Conservation (phyloP, 1,140 invertebrate species). For the Drosophila nigromelanica region DNA sequence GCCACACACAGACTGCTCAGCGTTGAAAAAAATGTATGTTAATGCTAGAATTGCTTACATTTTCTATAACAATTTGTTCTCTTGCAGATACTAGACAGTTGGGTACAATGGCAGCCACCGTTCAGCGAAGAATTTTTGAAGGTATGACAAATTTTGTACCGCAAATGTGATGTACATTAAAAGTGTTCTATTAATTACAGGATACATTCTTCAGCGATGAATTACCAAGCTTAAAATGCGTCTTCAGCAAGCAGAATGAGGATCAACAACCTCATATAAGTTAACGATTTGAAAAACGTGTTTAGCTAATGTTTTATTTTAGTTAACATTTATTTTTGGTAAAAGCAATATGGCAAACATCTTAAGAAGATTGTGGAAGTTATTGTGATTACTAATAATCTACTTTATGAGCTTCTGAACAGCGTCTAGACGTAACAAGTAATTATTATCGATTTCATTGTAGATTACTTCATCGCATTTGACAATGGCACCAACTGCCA, state of each 20-base stretch:
- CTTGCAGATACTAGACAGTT: constrained; percentile 24
- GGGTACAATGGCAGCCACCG: constrained; percentile 38
- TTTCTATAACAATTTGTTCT: not conserved
- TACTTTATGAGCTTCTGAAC: constrained; percentile 2
- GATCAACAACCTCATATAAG: not conserved
- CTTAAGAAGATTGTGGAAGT: not conserved
- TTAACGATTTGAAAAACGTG: not conserved
- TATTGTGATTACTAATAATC: not conserved
- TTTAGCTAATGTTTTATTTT: not conserved
- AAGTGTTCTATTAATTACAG: constrained; percentile 19
- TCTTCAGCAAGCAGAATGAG: constrained; percentile 27
- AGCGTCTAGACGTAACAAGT: constrained; percentile 38
- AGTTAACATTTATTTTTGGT: constrained; percentile 16
- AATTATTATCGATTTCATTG: constrained; percentile 35
- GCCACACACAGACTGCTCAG: not conserved
- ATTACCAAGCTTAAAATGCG: constrained; percentile 25
- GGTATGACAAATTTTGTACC: constrained; percentile 6
- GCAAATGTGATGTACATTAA: not conserved
- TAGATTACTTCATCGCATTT: constrained; percentile 46
- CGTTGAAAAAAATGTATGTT: constrained; percentile 14
- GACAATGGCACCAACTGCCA: constrained; percentile 46
- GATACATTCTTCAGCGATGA: constrained; percentile 10
- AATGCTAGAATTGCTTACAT: not conserved
- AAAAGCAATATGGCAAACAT: not conserved
- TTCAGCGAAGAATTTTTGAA: constrained; percentile 42